These are phyloP conservation scores for Anorthoa munda DNA, from an alignment of 2,888 invertebrate species.

Conservation along the genomic window DNA sequence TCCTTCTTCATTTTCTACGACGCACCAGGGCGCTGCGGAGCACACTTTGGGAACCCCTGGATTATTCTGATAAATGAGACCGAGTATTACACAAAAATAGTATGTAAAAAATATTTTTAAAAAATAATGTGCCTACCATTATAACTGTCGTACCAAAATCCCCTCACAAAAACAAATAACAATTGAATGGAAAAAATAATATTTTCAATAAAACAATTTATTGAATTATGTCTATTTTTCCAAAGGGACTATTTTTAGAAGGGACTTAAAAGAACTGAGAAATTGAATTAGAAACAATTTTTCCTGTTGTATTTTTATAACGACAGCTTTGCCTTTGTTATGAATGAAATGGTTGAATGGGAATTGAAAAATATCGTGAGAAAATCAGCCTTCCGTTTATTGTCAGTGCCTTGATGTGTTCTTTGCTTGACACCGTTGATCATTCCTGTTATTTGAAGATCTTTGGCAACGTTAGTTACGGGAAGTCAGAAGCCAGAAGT, in stretches of 20 bases:
- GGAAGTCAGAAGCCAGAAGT: no score
- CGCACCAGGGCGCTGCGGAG: no score
- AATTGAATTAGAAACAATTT: slow-evolving; percentile 23
- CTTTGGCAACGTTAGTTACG: no score
- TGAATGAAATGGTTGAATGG: background rate
- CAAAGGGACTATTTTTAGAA: slow-evolving; percentile 24
- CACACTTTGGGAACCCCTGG: no score
- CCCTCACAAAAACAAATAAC: slow-evolving; percentile 25
- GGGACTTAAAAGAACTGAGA: background rate
- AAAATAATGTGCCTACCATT: background rate
- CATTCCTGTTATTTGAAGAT: no score
- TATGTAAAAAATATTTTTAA: no score
- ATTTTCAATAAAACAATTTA: slow-evolving; percentile 22
- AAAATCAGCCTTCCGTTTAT: background rate
- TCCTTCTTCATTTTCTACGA: no score
- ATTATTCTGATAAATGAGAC: no score
- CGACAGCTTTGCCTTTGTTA: background rate
- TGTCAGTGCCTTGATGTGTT: no score
- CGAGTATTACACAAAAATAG: no score
- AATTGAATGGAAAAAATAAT: slow-evolving; percentile 14
- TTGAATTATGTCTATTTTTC: slow-evolving; percentile 5
- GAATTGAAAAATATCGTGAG: background rate
- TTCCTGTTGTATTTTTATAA: slow-evolving; percentile 19
- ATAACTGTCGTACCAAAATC: background rate
- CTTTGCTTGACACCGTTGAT: no score